Evolutionary conservation across 1,140 invertebrate genomes (phyloP).

Genomic region (Himalopsyche phryganea): DNA sequence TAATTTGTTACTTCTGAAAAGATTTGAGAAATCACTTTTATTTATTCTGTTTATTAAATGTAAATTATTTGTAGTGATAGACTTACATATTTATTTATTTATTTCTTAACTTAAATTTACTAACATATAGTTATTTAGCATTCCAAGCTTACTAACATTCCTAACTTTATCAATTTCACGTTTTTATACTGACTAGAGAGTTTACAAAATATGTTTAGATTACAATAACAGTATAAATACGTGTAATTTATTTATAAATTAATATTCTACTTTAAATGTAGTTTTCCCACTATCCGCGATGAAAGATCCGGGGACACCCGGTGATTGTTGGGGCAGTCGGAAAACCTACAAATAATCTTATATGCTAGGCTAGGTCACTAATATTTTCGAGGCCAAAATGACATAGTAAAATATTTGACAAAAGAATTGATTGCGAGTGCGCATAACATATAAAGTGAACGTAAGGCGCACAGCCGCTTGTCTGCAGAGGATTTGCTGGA

Average conservation of each 20-base stretch:
- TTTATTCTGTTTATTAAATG: not conserved
- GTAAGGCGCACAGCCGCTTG: conserved; percentile 31
- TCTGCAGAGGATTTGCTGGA: conserved; percentile 34
- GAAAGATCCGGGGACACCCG: conserved; percentile 26
- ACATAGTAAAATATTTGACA: conserved; percentile 32
- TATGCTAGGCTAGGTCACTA: conserved; percentile 37
- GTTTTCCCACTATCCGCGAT: conserved; percentile 31
- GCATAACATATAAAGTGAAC: conserved; percentile 20
- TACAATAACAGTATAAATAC: conserved; percentile 30
- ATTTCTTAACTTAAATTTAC: conserved; percentile 3
- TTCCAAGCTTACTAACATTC: conserved; percentile 36
- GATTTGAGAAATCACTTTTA: not conserved
- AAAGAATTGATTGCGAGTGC: conserved; percentile 24
- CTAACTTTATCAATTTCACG: conserved; percentile 26
- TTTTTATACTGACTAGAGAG: conserved; percentile 31
- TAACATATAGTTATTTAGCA: conserved; percentile 33
- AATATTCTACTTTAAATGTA: conserved; percentile 31
- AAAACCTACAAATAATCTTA: conserved; percentile 33
- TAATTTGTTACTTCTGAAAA: not conserved
- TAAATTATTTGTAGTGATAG: not conserved
- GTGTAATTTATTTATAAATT: conserved; percentile 31
- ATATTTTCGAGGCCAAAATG: conserved; percentile 36
- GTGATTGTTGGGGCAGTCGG: conserved; percentile 27
- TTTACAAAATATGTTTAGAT: conserved; percentile 29
- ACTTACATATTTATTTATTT: not conserved